Evolutionary conservation across 2,888 invertebrate species (phyloP).

Genomic region (Oligia latruncula): DNA sequence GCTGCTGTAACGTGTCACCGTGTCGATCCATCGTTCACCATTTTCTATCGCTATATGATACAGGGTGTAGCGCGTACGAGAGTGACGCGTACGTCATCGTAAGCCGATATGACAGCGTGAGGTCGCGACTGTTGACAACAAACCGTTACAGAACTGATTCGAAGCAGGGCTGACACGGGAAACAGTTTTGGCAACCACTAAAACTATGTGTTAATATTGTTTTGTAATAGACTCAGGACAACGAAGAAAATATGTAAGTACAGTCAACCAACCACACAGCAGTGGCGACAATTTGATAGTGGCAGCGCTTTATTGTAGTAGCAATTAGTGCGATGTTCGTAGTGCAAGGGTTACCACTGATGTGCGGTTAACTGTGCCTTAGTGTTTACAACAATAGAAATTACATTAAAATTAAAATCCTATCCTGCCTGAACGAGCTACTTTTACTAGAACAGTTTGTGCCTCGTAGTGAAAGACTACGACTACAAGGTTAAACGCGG

Average conservation of each 20-base stretch:
- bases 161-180: slow-evolving; percentile 42
- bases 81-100: slow-evolving; percentile 51
- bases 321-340: neutral
- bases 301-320: neutral
- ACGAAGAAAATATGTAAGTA: neutral
- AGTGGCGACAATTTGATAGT: too few species aligned
- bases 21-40: neutral
- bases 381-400: neutral
- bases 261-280: neutral
- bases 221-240: too few species aligned
- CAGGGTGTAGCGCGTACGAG: slow-evolving; percentile 25
- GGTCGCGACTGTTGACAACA: slow-evolving; percentile 60
- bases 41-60: slow-evolving; percentile 21
- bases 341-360: neutral
- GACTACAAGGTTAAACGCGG: neutral
- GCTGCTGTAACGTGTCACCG: neutral
- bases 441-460: neutral
- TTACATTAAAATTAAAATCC: neutral
- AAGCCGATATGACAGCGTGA: slow-evolving; percentile 54
- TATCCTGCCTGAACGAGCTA: neutral
- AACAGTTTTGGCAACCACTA: neutral
- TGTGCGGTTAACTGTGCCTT: neutral
- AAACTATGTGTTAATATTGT: neutral
- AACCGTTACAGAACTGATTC: slow-evolving; percentile 51
- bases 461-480: neutral